A percentile compares a stretch with the other conserved stretches of the same genome.
Conservation (phyloP, 1,140 invertebrate species). For the Vanessa atalanta region DNA sequence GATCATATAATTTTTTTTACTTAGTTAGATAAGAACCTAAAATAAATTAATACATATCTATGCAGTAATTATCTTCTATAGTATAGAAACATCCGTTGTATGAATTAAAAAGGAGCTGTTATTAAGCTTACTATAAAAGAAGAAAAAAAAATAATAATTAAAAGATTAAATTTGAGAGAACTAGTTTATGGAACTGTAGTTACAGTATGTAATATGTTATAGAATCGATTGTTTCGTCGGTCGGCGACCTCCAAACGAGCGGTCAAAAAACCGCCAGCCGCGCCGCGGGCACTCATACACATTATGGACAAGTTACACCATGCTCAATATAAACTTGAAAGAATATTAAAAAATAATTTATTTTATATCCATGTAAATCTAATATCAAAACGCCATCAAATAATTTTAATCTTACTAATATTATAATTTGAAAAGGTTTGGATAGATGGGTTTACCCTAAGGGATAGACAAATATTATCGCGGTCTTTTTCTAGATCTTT, state of each 20-base stretch:
- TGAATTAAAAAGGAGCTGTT: too few species aligned
- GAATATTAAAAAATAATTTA: not conserved
- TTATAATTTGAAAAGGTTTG: too few species aligned
- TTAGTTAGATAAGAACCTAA: not conserved
- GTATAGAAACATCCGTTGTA: too few species aligned
- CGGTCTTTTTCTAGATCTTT: too few species aligned
- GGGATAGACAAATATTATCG: too few species aligned
- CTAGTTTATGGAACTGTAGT: slow-evolving; percentile 28
- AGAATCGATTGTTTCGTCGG: slow-evolving; percentile 52
- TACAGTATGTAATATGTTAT: slow-evolving; percentile 12
- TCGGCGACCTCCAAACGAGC: slow-evolving; percentile 49
- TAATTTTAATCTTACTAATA: too few species aligned
- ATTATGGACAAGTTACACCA: slow-evolving; percentile 40
- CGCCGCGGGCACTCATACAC: slow-evolving; percentile 43
- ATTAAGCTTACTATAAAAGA: not conserved
- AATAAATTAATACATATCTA: not conserved
- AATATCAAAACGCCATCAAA: too few species aligned
- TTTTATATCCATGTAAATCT: too few species aligned
- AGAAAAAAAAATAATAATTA: not conserved
- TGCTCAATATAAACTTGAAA: slow-evolving; percentile 16
- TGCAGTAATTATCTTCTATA: too few species aligned
- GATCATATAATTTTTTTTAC: not conserved
- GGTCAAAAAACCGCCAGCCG: slow-evolving; percentile 53
- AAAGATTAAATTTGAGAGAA: not conserved
- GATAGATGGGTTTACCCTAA: too few species aligned